Conservation (phyloP, 1,140 invertebrate genomes). For the Drosophila parvula region DNA sequence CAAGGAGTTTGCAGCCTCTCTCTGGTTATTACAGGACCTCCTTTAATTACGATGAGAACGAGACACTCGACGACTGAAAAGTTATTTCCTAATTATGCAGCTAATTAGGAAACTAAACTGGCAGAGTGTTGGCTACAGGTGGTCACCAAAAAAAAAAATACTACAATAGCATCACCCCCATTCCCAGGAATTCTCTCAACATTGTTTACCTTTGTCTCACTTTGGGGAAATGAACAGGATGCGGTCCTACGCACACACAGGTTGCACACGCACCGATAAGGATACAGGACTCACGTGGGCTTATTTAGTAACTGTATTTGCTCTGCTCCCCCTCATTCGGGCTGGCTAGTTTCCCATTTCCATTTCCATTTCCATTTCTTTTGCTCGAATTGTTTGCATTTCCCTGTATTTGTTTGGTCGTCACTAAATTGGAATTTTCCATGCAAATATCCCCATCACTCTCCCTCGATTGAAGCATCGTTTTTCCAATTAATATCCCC, state of each 20-base stretch:
- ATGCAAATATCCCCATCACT: conserved; percentile 28
- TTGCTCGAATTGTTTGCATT: conserved; percentile 5
- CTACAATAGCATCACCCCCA: neutral
- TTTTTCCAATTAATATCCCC: conserved; percentile 31
- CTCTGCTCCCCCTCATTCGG: conserved; percentile 18
- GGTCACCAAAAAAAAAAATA: conserved; percentile 4
- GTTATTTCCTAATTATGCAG: conserved; percentile 22
- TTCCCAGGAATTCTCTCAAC: neutral
- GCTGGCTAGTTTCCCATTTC: conserved; percentile 27
- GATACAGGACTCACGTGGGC: conserved; percentile 26
- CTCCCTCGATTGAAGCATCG: neutral
- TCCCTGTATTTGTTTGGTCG: conserved; percentile 17
- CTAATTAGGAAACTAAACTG: conserved; percentile 29
- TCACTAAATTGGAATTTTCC: conserved; percentile 42
- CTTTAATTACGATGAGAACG: neutral
- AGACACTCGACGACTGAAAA: neutral
- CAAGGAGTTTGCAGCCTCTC: neutral
- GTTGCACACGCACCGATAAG: conserved; percentile 1
- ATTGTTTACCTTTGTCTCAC: conserved; percentile 16
- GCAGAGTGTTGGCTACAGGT: conserved; percentile 11
- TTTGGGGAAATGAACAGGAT: conserved; percentile 49
- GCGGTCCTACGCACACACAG: conserved; percentile 23
- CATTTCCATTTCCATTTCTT: conserved; percentile 19
- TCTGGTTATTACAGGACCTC: conserved; percentile 4
- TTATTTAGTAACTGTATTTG: conserved; percentile 48